phyloP scores from a whole-genome alignment of 1,140 invertebrate species.

The Drosophila burlai region DNA sequence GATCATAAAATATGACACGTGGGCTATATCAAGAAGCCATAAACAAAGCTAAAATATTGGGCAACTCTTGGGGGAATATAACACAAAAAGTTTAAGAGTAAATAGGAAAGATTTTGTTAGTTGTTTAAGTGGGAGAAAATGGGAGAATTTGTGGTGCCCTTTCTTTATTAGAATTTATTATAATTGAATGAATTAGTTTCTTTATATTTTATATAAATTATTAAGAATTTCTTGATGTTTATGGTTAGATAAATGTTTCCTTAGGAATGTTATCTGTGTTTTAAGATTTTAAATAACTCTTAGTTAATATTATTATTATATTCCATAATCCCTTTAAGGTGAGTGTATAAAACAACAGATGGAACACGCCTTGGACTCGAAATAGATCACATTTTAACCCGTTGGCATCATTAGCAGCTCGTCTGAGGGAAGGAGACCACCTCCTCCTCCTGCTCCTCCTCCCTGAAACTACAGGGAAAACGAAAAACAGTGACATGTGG shows the following conservation, averaged over 20 bases:
- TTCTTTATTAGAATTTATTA: neutral
- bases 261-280: neutral
- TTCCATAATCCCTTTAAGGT: constrained; percentile 1
- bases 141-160: neutral
- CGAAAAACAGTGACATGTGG: constrained; percentile 59
- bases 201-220: neutral
- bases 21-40: constrained; percentile 72
- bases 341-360: constrained; percentile 30
- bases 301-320: neutral
- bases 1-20: constrained; percentile 76
- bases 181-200: too few relatives aligned
- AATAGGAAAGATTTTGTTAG: constrained; percentile 10
- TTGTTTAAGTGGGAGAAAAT: neutral
- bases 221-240: neutral
- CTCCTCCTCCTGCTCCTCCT: neutral
- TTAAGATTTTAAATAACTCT: neutral
- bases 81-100: constrained; percentile 21
- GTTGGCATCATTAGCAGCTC: constrained; percentile 82
- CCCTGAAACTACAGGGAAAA: constrained; percentile 7
- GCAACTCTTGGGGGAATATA: constrained; percentile 64
- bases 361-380: constrained; percentile 20
- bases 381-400: constrained; percentile 77
- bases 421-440: constrained; percentile 17
- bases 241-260: neutral
- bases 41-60: constrained; percentile 75